Conservation (phyloP, 2,113 vertebrate genomes). For the Phrynocephalus versicolor region DNA sequence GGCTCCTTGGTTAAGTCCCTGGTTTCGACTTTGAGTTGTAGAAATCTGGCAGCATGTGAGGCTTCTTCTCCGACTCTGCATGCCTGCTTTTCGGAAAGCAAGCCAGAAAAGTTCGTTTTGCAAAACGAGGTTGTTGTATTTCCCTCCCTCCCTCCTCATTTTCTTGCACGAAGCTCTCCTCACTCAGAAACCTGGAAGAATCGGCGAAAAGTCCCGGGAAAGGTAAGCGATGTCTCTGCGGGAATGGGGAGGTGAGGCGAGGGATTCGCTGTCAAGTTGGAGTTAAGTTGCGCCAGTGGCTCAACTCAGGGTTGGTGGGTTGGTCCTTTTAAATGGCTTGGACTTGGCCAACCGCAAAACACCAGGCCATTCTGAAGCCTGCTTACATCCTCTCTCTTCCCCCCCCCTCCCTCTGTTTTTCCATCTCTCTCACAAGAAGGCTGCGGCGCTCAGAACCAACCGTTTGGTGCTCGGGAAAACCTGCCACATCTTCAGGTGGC, state of each 20-base stretch:
- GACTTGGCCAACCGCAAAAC: too few species aligned
- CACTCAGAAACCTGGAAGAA: slow-evolving; percentile 65
- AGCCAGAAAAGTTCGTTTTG: background rate
- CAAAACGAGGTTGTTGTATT: slow-evolving; percentile 9
- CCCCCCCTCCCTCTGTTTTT: background rate
- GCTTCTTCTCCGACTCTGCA: too few species aligned
- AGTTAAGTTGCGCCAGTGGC: too few species aligned
- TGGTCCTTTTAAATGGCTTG: too few species aligned
- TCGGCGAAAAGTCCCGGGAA: slow-evolving; percentile 38
- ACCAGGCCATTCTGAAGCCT: too few species aligned
- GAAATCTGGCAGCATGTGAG: too few species aligned
- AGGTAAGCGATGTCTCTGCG: slow-evolving; percentile 62
- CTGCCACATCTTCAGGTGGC: slow-evolving; percentile 24
- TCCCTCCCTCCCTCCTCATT: slow-evolving; percentile 36
- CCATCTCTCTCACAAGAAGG: slow-evolving; percentile 21
- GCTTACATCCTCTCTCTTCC: background rate
- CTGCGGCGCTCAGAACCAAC: slow-evolving; percentile 12
- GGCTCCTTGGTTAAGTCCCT: too few species aligned
- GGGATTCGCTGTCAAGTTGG: too few species aligned
- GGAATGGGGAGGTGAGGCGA: too few species aligned
- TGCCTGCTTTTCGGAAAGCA: too few species aligned
- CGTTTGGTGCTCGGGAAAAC: slow-evolving; percentile 14
- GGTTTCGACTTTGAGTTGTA: too few species aligned
- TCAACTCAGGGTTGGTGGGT: too few species aligned
- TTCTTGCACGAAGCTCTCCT: slow-evolving; percentile 65